A percentile compares a stretch with the other conserved stretches of the same genome.
These are phyloP conservation scores for Mellilla xanthometata DNA, from an alignment of 2,888 invertebrate genomes.

Conservation along the genomic window DNA sequence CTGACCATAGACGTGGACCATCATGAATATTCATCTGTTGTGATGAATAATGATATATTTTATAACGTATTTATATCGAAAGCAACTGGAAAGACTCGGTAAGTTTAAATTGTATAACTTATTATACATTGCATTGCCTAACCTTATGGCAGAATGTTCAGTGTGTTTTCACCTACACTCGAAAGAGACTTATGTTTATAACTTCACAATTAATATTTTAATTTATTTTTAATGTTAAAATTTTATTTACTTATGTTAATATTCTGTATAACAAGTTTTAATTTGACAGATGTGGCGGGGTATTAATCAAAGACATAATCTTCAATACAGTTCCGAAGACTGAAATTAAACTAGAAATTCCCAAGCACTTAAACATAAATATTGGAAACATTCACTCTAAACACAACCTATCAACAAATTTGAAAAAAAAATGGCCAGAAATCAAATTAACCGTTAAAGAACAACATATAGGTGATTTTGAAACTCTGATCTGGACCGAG, in stretches of 20 bases:
- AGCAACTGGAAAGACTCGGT: conserved; percentile 2
- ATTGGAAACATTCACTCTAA: background rate
- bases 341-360: conserved; percentile 1
- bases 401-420: background rate
- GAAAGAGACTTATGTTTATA: too few species aligned
- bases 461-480: too few species aligned
- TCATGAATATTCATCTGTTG: background rate
- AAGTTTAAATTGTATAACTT: background rate
- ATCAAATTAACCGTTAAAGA: background rate
- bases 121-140: too few species aligned
- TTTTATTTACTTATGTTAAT: too few species aligned
- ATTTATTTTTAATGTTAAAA: too few species aligned
- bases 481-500: too few species aligned
- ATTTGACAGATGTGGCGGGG: conserved; percentile 13
- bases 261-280: too few species aligned
- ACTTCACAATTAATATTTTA: too few species aligned
- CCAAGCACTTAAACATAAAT: conserved; percentile 3
- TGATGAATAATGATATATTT: background rate
- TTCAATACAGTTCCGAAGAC: conserved; percentile 4
- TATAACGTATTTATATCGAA: conserved; percentile 1
- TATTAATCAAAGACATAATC: conserved; percentile 1
- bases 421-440: background rate
- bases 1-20: conserved; percentile 10
- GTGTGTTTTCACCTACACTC: too few species aligned
- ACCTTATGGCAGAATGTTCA: too few species aligned